phyloP scores from a whole-genome alignment of 2,888 invertebrate genomes.

The Eueremaeus valkanovi region DNA sequence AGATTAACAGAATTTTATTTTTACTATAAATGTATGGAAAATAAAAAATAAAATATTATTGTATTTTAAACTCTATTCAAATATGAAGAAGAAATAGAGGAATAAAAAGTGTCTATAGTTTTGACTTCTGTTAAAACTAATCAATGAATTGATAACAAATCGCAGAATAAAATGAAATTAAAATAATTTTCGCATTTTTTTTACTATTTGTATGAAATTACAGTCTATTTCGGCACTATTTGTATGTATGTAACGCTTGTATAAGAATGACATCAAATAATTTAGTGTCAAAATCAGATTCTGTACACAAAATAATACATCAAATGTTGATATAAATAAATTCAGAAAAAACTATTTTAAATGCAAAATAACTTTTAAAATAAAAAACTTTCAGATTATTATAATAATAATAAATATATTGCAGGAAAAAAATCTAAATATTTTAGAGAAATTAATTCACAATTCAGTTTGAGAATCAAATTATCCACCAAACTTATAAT shows the following conservation, averaged over 20 bases:
- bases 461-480: too few species aligned
- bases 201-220: background rate
- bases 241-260: too few species aligned
- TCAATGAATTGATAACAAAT: background rate
- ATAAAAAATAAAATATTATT: too few species aligned
- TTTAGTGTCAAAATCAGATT: constrained; percentile 1
- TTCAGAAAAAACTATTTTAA: background rate
- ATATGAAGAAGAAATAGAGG: background rate
- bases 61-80: too few species aligned
- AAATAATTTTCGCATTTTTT: too few species aligned
- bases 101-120: background rate
- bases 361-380: background rate
- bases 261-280: background rate
- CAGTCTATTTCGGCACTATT: background rate
- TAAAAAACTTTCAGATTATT: too few species aligned
- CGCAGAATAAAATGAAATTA: background rate
- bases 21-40: too few species aligned
- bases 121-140: constrained; percentile 1
- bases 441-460: too few species aligned
- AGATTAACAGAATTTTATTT: too few species aligned
- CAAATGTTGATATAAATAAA: background rate
- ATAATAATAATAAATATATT: too few species aligned
- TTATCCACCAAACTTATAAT: too few species aligned
- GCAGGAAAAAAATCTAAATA: too few species aligned
- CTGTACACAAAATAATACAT: background rate